Percentiles rank a stretch among this genome's conserved stretches.
These are phyloP conservation scores for Enteromius anoplus DNA, from an alignment of 2,797 vertebrate genomes.

Conservation along the genomic window DNA sequence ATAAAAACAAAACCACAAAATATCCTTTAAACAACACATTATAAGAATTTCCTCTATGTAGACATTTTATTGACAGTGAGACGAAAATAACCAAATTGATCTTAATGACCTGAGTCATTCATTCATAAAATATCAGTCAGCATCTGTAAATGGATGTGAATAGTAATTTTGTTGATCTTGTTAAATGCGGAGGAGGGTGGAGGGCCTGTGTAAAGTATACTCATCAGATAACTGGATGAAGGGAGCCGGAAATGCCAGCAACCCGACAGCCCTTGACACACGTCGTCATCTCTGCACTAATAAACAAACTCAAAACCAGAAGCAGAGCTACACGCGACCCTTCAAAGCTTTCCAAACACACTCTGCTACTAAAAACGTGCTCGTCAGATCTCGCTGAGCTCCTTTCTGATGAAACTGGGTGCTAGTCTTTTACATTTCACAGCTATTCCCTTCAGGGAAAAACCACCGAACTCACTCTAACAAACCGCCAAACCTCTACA, in stretches of 20 bases:
- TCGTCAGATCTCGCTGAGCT: not conserved
- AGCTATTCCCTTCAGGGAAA: constrained; percentile 65
- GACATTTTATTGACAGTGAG: too few relatives aligned
- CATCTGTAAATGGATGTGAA: not conserved
- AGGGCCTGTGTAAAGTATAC: constrained; percentile 54
- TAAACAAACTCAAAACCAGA: constrained; percentile 22
- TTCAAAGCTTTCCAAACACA: constrained; percentile 7
- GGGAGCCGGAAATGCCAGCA: constrained; percentile 50
- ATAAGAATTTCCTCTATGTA: not conserved
- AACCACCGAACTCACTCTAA: not conserved
- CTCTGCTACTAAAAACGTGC: not conserved
- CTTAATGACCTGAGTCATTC: not conserved
- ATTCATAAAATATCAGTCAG: constrained; percentile 12
- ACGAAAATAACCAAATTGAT: not conserved
- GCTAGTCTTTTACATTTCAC: constrained; percentile 59
- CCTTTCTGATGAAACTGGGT: not conserved
- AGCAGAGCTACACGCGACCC: not conserved
- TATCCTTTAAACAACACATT: not conserved
- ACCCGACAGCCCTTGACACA: not conserved
- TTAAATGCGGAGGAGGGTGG: constrained; percentile 42
- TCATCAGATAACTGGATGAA: constrained; percentile 70
- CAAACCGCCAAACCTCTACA: not conserved
- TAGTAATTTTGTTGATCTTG: constrained; percentile 2
- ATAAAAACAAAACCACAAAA: not conserved
- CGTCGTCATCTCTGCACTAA: not conserved